A percentile compares a stretch with the other conserved stretches of the same genome.
phyloP scores from a whole-genome alignment of 2,113 vertebrate genomes.

The Dicaeum eximium region DNA sequence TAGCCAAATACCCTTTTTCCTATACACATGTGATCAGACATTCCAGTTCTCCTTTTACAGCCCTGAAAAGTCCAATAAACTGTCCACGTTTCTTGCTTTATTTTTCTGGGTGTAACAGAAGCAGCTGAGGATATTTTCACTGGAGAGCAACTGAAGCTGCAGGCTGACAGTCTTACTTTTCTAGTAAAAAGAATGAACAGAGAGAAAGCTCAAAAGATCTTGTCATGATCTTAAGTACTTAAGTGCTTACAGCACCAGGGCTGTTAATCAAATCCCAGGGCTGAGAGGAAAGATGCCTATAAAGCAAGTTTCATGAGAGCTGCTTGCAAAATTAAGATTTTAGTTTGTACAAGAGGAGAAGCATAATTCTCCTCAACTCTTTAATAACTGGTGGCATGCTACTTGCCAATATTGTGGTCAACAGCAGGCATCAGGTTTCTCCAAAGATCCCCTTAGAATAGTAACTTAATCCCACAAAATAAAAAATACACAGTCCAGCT shows the following conservation, averaged over 20 bases:
- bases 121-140: neutral
- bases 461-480: conserved; percentile 24
- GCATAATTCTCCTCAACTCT: neutral
- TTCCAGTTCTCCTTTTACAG: neutral
- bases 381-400: neutral
- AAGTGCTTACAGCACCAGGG: neutral
- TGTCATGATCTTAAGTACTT: neutral
- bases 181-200: neutral
- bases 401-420: neutral
- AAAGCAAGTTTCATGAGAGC: neutral
- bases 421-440: neutral
- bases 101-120: neutral
- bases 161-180: neutral
- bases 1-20: neutral
- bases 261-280: conserved; percentile 13
- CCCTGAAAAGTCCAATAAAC: neutral
- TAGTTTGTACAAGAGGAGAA: neutral
- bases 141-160: neutral
- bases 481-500: neutral
- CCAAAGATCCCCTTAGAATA: neutral
- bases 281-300: neutral
- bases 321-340: neutral
- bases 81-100: neutral
- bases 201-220: neutral
- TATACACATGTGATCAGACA: rapidly evolving